Conservation (phyloP, 53 echinoderm and acorn worm species). For the Stichopus horrens region DNA sequence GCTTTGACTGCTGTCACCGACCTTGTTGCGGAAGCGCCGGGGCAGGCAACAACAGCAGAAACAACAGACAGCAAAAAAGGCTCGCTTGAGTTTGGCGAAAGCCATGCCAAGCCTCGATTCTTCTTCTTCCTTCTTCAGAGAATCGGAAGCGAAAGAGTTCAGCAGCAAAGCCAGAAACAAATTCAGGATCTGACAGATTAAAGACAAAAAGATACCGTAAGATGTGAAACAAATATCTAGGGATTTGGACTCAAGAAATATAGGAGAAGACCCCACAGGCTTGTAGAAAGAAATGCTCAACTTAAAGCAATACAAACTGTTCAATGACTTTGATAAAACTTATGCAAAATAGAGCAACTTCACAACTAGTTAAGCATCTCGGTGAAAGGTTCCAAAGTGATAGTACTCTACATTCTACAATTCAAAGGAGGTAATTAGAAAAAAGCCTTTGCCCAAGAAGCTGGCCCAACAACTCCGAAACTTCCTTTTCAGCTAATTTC, state of each 20-base stretch:
- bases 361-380: no score
- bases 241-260: background rate
- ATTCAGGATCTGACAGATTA: slow-evolving; percentile 72
- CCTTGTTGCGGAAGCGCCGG: slow-evolving; percentile 47
- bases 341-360: no score
- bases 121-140: slow-evolving; percentile 61
- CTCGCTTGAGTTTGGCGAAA: slow-evolving; percentile 70
- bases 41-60: slow-evolving; percentile 58
- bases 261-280: no score
- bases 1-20: slow-evolving; percentile 44
- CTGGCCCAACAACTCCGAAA: no score
- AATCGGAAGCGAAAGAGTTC: slow-evolving; percentile 91
- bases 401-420: no score
- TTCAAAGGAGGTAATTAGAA: no score
- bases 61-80: slow-evolving; percentile 35
- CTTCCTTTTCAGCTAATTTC: no score
- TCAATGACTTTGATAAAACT: no score
- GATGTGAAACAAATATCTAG: background rate
- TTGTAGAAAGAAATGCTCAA: no score
- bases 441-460: no score
- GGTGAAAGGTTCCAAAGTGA: no score
- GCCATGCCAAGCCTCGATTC: slow-evolving; percentile 70
- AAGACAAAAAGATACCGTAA: background rate
- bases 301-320: no score
- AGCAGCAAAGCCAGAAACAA: slow-evolving; percentile 87